phyloP scores from a whole-genome alignment of 2,888 invertebrate species.

The Podabrus alpinus region DNA sequence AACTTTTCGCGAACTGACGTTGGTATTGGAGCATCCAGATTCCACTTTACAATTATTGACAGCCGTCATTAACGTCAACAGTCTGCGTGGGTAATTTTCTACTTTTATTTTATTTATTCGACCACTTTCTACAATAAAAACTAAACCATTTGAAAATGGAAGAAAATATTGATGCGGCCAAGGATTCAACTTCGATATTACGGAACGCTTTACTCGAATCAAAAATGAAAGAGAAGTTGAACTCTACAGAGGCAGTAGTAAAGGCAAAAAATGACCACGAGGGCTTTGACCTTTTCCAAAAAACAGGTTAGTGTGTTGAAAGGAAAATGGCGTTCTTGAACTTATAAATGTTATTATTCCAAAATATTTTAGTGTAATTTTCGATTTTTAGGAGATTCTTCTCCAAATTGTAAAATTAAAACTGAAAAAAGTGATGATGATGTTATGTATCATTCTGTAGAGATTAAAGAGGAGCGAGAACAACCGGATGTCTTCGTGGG shows the following conservation, averaged over 20 bases:
- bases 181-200: too few species aligned
- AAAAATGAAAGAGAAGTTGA: too few species aligned
- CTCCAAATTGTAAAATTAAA: neutral
- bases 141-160: neutral
- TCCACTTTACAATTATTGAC: neutral
- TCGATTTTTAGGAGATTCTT: neutral
- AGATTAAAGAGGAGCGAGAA: neutral
- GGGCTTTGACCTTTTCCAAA: too few species aligned
- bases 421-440: neutral
- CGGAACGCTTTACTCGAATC: too few species aligned
- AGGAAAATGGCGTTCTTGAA: too few species aligned
- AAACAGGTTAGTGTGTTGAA: too few species aligned
- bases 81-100: neutral
- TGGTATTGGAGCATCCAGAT: neutral
- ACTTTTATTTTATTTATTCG: neutral
- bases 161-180: too few species aligned
- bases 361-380: too few species aligned
- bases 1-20: neutral
- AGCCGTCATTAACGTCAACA: neutral
- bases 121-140: neutral
- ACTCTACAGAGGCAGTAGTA: too few species aligned
- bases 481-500: neutral
- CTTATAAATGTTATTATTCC: too few species aligned
- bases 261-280: too few species aligned
- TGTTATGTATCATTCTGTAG: neutral